Evolutionary conservation across 2,113 vertebrate genomes (phyloP).

Genomic region (Leptobrachium ailaonicum): DNA sequence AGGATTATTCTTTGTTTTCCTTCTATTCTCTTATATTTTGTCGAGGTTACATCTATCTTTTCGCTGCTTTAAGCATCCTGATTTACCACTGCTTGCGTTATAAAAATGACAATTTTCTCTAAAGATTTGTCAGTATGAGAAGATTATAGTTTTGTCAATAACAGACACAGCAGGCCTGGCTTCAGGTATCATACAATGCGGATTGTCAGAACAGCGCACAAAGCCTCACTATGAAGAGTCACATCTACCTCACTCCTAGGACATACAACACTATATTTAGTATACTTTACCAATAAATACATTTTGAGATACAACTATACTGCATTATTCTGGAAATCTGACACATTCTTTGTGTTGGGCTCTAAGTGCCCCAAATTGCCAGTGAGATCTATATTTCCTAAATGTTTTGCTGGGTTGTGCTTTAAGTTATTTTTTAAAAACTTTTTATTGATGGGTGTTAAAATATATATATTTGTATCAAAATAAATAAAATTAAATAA

Average conservation of each 20-base stretch:
- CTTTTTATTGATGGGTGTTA: no score
- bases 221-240: slow-evolving; percentile 7
- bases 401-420: no score
- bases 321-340: no score
- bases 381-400: no score
- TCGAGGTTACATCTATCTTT: slow-evolving; percentile 39
- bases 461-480: no score
- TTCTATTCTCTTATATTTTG: slow-evolving; percentile 25
- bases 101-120: slow-evolving; percentile 53
- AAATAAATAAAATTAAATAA: no score
- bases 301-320: slow-evolving; percentile 1
- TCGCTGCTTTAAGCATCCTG: slow-evolving; percentile 38
- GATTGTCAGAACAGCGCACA: slow-evolving; percentile 32
- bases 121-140: slow-evolving; percentile 51
- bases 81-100: slow-evolving; percentile 49
- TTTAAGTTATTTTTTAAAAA: no score
- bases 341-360: no score
- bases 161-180: slow-evolving; percentile 35
- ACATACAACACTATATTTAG: background rate
- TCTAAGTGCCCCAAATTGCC: no score
- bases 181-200: slow-evolving; percentile 50
- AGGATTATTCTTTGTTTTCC: background rate
- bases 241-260: background rate
- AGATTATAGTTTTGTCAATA: slow-evolving; percentile 60
- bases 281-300: slow-evolving; percentile 1